These are phyloP conservation scores for Anoplolepis gracilipes DNA, from an alignment of 1,140 invertebrate genomes.

Conservation along the genomic window DNA sequence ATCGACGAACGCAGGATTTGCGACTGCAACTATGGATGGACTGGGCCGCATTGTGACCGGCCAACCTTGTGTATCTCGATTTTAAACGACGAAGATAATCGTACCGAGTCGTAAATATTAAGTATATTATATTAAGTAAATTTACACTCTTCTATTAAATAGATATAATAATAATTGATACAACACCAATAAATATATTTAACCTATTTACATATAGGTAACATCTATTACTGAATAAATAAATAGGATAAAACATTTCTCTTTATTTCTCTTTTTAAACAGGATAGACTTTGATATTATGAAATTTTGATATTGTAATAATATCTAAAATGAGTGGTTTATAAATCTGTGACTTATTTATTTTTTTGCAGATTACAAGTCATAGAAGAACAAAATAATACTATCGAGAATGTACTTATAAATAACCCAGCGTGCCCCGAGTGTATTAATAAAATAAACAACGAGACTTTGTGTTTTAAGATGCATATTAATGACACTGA, in stretches of 20 bases:
- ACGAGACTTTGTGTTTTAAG: constrained; percentile 52
- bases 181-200: neutral
- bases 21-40: constrained; percentile 75
- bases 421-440: constrained; percentile 46
- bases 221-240: neutral
- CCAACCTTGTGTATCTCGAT: constrained; percentile 46
- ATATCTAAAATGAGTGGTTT: neutral
- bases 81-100: neutral
- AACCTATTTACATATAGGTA: neutral
- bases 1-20: constrained; percentile 52
- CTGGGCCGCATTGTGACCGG: constrained; percentile 62
- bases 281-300: neutral
- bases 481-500: neutral
- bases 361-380: constrained; percentile 42
- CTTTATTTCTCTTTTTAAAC: neutral
- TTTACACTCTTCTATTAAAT: neutral
- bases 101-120: constrained; percentile 35
- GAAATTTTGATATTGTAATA: neutral
- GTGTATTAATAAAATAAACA: constrained; percentile 41
- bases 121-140: neutral
- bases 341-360: neutral
- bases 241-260: neutral
- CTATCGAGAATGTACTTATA: constrained; percentile 11
- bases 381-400: constrained; percentile 2
- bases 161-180: neutral